Conservation (phyloP, 2,888 invertebrate species). For the Taenaris catops region DNA sequence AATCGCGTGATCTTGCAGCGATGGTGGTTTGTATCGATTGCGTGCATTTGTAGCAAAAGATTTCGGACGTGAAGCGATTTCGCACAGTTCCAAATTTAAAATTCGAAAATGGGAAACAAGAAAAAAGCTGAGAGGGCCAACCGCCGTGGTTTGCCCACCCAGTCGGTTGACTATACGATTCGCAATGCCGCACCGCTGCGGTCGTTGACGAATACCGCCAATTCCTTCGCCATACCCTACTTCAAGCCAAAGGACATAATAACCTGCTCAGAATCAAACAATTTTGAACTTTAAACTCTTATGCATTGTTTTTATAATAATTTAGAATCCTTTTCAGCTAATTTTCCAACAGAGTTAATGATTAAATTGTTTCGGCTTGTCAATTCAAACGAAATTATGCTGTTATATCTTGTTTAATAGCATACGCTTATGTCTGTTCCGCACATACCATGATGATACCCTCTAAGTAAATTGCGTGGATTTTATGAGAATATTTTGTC, state of each 20-base stretch:
- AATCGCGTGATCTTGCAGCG: slow-evolving; percentile 33
- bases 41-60: slow-evolving; percentile 34
- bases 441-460: slow-evolving; percentile 54
- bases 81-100: slow-evolving; percentile 47
- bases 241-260: slow-evolving; percentile 51
- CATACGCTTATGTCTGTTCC: slow-evolving; percentile 57
- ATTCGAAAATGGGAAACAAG: slow-evolving; percentile 57
- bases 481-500: too few species aligned
- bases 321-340: slow-evolving; percentile 29
- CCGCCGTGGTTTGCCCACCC: slow-evolving; percentile 68
- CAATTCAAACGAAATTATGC: slow-evolving; percentile 79
- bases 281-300: slow-evolving; percentile 37
- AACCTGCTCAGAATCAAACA: slow-evolving; percentile 23
- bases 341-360: slow-evolving; percentile 70
- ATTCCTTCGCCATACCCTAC: slow-evolving; percentile 60
- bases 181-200: slow-evolving; percentile 56
- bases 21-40: slow-evolving; percentile 36
- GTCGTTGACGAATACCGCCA: slow-evolving; percentile 76
- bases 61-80: slow-evolving; percentile 39
- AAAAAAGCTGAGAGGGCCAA: slow-evolving; percentile 51
- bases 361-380: slow-evolving; percentile 79
- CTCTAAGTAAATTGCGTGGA: slow-evolving; percentile 55
- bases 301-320: slow-evolving; percentile 32
- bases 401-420: slow-evolving; percentile 78
- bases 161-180: slow-evolving; percentile 49